Conservation (phyloP, 2,888 invertebrate species). For the Microctonus brassicae region DNA sequence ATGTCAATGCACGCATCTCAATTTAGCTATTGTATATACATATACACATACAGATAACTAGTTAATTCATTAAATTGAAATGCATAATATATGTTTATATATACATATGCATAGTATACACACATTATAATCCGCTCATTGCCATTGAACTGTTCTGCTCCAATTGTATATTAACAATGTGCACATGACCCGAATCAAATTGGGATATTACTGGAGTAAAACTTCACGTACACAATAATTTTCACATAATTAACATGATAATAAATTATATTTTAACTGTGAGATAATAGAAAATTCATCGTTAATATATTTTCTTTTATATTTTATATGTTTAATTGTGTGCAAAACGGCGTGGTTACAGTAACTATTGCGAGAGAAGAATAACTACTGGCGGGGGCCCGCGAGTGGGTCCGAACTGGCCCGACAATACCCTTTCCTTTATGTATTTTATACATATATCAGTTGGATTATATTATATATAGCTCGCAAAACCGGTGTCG, state of each 20-base stretch:
- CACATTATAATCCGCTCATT: not conserved
- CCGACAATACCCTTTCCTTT: conserved; percentile 18
- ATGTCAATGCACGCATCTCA: too few relatives aligned
- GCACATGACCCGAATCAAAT: not conserved
- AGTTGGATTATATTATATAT: too few relatives aligned
- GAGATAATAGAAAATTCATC: not conserved
- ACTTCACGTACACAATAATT: not conserved
- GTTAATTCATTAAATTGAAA: too few relatives aligned
- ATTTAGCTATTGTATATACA: too few relatives aligned
- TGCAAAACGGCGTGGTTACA: not conserved
- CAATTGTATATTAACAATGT: not conserved
- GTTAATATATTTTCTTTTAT: not conserved
- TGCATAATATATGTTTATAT: too few relatives aligned
- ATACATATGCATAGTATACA: too few relatives aligned
- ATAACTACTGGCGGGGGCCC: conserved; percentile 11
- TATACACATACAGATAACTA: too few relatives aligned
- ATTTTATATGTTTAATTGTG: not conserved
- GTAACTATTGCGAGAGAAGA: conserved; percentile 8
- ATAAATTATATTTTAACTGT: not conserved
- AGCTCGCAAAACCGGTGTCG: too few relatives aligned
- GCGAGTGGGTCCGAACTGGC: conserved; percentile 28
- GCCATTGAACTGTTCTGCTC: not conserved
- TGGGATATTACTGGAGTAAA: not conserved
- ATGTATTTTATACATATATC: too few relatives aligned
- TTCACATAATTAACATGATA: not conserved